Evolutionary conservation across 2,888 invertebrate genomes (phyloP).

Genomic region (Cheilosia urbana): DNA sequence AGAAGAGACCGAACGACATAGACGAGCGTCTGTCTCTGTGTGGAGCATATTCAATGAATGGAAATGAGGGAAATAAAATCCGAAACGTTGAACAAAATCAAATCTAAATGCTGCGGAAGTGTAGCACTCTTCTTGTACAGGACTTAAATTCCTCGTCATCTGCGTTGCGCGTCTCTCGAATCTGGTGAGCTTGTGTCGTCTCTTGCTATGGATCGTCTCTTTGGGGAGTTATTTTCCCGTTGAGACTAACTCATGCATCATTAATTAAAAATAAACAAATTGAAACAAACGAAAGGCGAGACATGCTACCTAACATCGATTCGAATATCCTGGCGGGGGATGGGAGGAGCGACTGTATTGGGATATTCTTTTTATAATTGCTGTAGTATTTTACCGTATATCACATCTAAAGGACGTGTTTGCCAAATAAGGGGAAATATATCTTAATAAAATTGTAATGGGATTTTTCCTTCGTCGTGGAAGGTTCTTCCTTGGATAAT

Average conservation of each 20-base stretch:
- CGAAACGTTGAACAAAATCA: constrained; percentile 68
- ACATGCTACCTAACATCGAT: constrained; percentile 65
- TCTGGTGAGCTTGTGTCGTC: not conserved
- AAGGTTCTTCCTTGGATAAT: constrained; percentile 41
- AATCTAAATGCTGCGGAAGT: constrained; percentile 72
- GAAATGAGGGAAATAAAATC: constrained; percentile 69
- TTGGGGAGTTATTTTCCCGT: constrained; percentile 58
- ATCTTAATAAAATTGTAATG: constrained; percentile 47
- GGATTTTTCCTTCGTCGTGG: constrained; percentile 16
- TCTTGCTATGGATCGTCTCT: constrained; percentile 11
- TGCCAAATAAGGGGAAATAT: constrained; percentile 8
- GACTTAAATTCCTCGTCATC: not conserved
- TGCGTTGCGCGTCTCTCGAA: not conserved
- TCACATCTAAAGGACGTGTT: constrained; percentile 8
- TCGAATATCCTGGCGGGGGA: constrained; percentile 48
- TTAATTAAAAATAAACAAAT: constrained; percentile 73
- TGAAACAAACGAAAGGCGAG: constrained; percentile 65
- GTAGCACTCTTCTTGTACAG: constrained; percentile 46
- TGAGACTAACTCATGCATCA: constrained; percentile 71
- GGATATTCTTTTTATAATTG: too few relatives aligned
- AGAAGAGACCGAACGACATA: constrained; percentile 12
- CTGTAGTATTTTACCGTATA: constrained; percentile 11
- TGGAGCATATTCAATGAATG: constrained; percentile 63
- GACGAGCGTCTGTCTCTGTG: not conserved
- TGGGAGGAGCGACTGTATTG: not conserved